Conservation (phyloP, 2,888 invertebrate genomes). For the Vanessa cardui region DNA sequence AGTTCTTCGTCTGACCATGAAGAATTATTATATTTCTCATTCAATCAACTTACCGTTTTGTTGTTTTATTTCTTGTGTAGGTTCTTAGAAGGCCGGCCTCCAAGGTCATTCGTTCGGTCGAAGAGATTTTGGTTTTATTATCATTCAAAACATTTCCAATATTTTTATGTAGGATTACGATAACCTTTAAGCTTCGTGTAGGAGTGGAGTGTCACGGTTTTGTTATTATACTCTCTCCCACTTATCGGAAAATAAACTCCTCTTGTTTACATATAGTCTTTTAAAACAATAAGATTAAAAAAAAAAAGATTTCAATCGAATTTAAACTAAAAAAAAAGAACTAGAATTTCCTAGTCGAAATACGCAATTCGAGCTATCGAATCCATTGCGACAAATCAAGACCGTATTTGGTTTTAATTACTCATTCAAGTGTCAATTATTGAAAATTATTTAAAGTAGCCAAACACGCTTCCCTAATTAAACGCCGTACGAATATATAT, state of each 20-base stretch:
- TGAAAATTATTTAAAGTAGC: neutral
- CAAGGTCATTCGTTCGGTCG: slow-evolving; percentile 66
- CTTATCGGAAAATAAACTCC: slow-evolving; percentile 16
- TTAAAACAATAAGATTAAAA: too few relatives aligned
- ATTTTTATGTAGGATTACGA: slow-evolving; percentile 31
- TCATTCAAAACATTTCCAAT: slow-evolving; percentile 26
- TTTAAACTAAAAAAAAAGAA: too few relatives aligned
- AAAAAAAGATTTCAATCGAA: too few relatives aligned
- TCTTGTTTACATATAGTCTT: too few relatives aligned
- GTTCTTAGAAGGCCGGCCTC: slow-evolving; percentile 69
- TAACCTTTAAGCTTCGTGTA: slow-evolving; percentile 30
- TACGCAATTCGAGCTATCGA: too few relatives aligned
- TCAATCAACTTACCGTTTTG: slow-evolving; percentile 10
- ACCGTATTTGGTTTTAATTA: slow-evolving; percentile 28
- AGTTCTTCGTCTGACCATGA: neutral
- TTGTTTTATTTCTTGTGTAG: slow-evolving; percentile 54
- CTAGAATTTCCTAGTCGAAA: too few relatives aligned
- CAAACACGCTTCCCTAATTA: slow-evolving; percentile 1
- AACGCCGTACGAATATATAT: slow-evolving; percentile 1
- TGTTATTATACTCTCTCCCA: slow-evolving; percentile 31
- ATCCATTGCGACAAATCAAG: slow-evolving; percentile 1
- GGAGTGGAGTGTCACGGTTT: slow-evolving; percentile 30
- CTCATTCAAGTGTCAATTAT: neutral
- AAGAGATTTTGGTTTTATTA: slow-evolving; percentile 25
- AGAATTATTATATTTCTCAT: slow-evolving; percentile 7